Evolutionary conservation across 1,140 invertebrate species (phyloP).

Genomic region (Hydropsyche tenuis): DNA sequence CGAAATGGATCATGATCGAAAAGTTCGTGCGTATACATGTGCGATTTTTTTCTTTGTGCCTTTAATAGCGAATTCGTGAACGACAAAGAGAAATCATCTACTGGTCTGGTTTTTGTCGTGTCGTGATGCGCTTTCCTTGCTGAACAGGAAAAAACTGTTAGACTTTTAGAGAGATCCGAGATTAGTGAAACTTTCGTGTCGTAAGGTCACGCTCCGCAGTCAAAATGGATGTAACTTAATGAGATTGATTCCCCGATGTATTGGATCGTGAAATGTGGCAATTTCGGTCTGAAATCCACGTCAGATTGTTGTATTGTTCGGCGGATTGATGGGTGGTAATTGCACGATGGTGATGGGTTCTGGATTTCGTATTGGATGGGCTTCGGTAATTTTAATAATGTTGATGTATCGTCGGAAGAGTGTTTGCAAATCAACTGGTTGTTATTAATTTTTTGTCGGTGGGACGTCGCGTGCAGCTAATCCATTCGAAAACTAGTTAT

Average conservation of each 20-base stretch:
- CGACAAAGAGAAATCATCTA: conserved; percentile 18
- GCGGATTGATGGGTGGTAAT: too few species aligned
- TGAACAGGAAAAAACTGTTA: conserved; percentile 14
- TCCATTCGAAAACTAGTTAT: conserved; percentile 18
- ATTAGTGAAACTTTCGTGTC: conserved; percentile 11
- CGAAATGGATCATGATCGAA: conserved; percentile 1
- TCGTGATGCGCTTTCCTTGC: conserved; percentile 25
- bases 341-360: too few species aligned
- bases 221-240: too few species aligned
- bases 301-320: too few species aligned
- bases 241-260: too few species aligned
- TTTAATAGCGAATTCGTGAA: conserved; percentile 21
- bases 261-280: too few species aligned
- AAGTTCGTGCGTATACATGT: not conserved
- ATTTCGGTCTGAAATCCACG: too few species aligned
- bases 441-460: not conserved
- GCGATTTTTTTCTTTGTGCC: conserved; percentile 12
- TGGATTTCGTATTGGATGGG: too few species aligned
- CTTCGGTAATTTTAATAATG: too few species aligned
- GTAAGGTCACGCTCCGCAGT: not conserved
- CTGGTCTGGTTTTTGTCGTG: conserved; percentile 14
- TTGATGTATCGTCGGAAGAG: too few species aligned
- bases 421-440: too few species aligned
- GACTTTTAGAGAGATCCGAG: conserved; percentile 2
- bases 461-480: not conserved